These are phyloP conservation scores for Ectemnius continuus DNA, from an alignment of 2,888 invertebrate species.

Conservation along the genomic window DNA sequence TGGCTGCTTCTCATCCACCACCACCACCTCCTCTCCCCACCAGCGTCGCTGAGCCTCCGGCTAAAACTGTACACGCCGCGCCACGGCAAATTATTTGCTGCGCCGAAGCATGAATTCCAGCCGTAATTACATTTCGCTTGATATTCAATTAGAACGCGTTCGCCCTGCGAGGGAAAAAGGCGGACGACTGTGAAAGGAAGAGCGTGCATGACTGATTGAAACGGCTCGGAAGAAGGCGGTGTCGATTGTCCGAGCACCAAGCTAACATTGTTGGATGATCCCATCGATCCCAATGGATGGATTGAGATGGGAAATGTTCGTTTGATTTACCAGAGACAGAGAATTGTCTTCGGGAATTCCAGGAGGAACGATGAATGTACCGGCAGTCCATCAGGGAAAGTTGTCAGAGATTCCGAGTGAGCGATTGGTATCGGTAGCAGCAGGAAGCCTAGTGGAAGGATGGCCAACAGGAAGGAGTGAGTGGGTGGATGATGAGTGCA, in stretches of 20 bases:
- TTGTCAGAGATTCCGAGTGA: too few relatives aligned
- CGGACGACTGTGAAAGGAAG: constrained; percentile 15
- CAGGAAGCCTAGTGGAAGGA: neutral
- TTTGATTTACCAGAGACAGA: too few relatives aligned
- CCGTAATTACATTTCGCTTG: constrained; percentile 77
- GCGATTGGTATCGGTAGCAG: too few relatives aligned
- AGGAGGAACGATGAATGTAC: too few relatives aligned
- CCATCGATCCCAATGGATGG: too few relatives aligned
- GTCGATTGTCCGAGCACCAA: too few relatives aligned
- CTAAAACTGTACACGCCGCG: constrained; percentile 17
- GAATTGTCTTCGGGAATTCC: too few relatives aligned
- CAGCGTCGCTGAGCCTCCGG: too few relatives aligned
- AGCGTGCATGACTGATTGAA: neutral
- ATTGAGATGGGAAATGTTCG: too few relatives aligned
- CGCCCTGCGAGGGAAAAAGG: constrained; percentile 55
- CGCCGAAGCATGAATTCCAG: constrained; percentile 77
- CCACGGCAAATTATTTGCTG: constrained; percentile 77
- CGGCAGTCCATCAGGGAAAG: too few relatives aligned
- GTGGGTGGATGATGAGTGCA: neutral
- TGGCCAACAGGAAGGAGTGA: neutral
- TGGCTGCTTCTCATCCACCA: constrained; percentile 53
- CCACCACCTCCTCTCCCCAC: constrained; percentile 50
- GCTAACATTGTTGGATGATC: too few relatives aligned
- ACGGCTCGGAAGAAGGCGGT: neutral
- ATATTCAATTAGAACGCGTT: constrained; percentile 77